phyloP scores from a whole-genome alignment of 92 coral and sea anemone genomes.

The Hydrozoanthus gracilis region DNA sequence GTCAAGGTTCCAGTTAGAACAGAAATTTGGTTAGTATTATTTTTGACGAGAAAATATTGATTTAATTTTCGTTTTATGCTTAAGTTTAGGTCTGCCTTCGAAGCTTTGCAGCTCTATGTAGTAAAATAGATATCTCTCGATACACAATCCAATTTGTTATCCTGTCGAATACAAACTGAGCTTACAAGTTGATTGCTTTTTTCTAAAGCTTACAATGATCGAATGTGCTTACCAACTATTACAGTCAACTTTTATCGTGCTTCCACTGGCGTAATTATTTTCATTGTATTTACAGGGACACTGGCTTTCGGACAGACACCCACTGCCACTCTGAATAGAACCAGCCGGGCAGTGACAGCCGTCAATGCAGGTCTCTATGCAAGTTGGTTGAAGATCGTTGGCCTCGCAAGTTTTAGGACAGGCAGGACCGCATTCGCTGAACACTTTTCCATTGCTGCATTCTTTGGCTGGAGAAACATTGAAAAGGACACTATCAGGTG shows the following conservation, averaged over 20 bases:
- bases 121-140: no score
- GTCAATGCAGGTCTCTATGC: slow-evolving; percentile 77
- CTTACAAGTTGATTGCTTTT: neutral
- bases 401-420: slow-evolving; percentile 74
- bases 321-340: slow-evolving; percentile 65
- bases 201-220: neutral
- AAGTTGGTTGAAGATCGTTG: slow-evolving; percentile 65
- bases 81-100: no score
- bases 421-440: slow-evolving; percentile 76
- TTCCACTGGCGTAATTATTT: slow-evolving; percentile 58
- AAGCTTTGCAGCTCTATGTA: no score
- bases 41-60: no score
- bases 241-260: slow-evolving; percentile 67
- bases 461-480: slow-evolving; percentile 55
- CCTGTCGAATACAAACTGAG: no score
- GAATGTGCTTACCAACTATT: slow-evolving; percentile 69
- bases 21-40: no score
- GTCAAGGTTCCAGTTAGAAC: no score
- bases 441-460: slow-evolving; percentile 69
- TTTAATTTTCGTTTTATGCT: no score
- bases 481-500: neutral
- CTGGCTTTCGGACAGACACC: slow-evolving; percentile 64
- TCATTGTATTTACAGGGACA: slow-evolving; percentile 82
- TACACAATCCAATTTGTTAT: no score
- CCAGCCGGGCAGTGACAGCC: slow-evolving; percentile 87